phyloP scores from a whole-genome alignment of 2,797 vertebrate species.

The Poeciliopsis paucimaculata region DNA sequence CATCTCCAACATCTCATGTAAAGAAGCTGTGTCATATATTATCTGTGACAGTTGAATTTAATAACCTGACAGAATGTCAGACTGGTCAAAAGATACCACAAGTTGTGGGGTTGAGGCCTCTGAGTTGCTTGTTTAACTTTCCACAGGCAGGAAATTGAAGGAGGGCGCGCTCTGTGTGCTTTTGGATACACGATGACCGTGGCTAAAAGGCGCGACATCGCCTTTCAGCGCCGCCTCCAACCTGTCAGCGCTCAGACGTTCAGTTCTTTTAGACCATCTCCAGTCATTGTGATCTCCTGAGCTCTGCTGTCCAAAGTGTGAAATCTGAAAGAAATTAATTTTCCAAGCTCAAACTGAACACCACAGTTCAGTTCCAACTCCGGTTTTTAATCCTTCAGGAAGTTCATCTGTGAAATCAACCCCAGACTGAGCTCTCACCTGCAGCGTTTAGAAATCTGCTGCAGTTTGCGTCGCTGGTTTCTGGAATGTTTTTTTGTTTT shows the following conservation, averaged over 20 bases:
- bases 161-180: not conserved
- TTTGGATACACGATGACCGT: slow-evolving; percentile 21
- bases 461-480: not conserved
- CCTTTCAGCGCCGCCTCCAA: slow-evolving; percentile 29
- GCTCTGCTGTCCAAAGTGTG: not conserved
- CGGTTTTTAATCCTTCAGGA: not conserved
- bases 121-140: slow-evolving; percentile 1
- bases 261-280: not conserved
- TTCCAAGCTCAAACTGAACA: not conserved
- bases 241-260: no score
- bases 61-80: not conserved
- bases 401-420: not conserved
- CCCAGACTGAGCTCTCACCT: not conserved
- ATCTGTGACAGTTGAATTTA: not conserved
- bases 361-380: not conserved
- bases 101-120: not conserved
- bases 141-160: slow-evolving; percentile 9
- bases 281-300: not conserved
- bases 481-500: slow-evolving; percentile 4
- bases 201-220: slow-evolving; percentile 5
- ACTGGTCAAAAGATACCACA: not conserved
- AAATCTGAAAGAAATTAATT: slow-evolving; percentile 1
- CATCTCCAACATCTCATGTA: not conserved
- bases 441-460: not conserved
- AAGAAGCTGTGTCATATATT: not conserved